Conservation (phyloP, 1,140 invertebrate species). For the Calliopsis andreniformis region DNA sequence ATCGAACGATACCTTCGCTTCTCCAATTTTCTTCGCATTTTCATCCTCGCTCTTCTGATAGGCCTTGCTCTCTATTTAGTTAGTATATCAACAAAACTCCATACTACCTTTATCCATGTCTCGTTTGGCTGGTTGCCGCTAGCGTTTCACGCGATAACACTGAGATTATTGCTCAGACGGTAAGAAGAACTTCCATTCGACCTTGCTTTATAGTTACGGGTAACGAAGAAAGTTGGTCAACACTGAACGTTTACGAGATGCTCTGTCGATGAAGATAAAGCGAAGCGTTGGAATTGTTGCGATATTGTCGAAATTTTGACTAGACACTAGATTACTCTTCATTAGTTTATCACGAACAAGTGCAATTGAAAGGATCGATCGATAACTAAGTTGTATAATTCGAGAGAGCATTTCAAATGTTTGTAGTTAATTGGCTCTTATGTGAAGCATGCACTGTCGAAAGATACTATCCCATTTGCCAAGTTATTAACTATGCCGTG, state of each 20-base stretch:
- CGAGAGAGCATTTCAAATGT: too few species aligned
- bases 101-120: background rate
- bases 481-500: background rate
- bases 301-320: background rate
- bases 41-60: background rate
- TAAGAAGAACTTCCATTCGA: background rate
- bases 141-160: slow-evolving; percentile 23
- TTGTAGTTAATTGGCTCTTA: too few species aligned
- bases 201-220: slow-evolving; percentile 4
- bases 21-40: too few species aligned
- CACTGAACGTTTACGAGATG: background rate
- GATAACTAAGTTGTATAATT: too few species aligned
- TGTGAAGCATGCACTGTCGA: too few species aligned
- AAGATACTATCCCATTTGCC: too few species aligned
- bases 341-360: too few species aligned
- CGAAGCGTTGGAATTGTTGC: background rate
- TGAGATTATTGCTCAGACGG: slow-evolving; percentile 8
- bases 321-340: background rate
- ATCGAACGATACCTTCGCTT: slow-evolving; percentile 12
- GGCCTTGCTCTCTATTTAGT: too few species aligned
- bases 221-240: slow-evolving; percentile 18
- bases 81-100: background rate
- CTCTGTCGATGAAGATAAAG: background rate
- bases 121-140: background rate
- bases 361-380: background rate